Evolutionary conservation across 1,140 invertebrate genomes (phyloP).

Genomic region (Aporrectodea caliginosa): DNA sequence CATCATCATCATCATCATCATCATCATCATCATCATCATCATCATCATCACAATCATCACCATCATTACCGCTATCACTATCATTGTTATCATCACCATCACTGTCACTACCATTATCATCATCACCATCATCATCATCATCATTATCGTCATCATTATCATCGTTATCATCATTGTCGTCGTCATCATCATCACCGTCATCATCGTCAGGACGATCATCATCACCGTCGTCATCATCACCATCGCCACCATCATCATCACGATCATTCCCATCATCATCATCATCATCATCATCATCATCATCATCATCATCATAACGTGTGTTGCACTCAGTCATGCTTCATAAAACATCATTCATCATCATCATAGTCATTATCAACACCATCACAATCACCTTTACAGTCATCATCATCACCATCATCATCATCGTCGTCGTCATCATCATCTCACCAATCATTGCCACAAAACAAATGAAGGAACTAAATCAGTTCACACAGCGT

Average conservation of each 20-base stretch:
- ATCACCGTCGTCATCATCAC: slow-evolving; percentile 9
- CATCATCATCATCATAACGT: too few species aligned
- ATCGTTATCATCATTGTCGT: not conserved
- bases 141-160: slow-evolving; percentile 13
- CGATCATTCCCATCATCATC: too few species aligned
- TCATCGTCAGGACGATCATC: slow-evolving; percentile 1
- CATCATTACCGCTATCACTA: too few species aligned
- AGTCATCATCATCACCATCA: not conserved
- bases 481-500: too few species aligned
- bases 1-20: slow-evolving; percentile 12
- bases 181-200: slow-evolving; percentile 9
- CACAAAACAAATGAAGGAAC: too few species aligned
- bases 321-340: too few species aligned
- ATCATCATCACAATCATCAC: too few species aligned
- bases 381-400: not conserved
- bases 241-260: slow-evolving; percentile 9
- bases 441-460: too few species aligned
- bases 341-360: not conserved
- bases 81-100: not conserved
- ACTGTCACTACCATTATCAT: not conserved
- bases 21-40: slow-evolving; percentile 1
- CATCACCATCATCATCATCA: slow-evolving; percentile 17
- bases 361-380: not conserved
- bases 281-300: not conserved
- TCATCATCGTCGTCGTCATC: too few species aligned